Evolutionary conservation across 2,888 invertebrate species (phyloP), one percentile per base, ranked within the genome.

Genomic region (Biston betularia): DNA sequence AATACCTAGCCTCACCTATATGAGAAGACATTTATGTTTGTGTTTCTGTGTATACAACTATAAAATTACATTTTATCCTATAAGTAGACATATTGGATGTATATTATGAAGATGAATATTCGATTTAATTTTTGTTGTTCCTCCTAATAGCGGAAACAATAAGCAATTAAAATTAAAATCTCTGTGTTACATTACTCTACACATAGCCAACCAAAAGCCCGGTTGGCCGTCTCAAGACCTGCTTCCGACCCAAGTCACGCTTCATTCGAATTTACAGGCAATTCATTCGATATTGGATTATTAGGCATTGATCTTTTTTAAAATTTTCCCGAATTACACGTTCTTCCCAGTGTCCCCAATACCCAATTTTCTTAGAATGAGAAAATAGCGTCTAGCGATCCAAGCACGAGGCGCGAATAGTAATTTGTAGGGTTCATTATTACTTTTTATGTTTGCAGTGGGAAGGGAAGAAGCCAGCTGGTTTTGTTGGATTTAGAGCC

Each of bases 241-340:
- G 55, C 56, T 67, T 53, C 62, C 54, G 62, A 83, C 83, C 86
- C 92, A 71, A 78, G 86, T 68, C 92, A 92, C 92, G 92, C 89
- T 69, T 81, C 65, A 80, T 74, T 80, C 88, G 87, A 92, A 92
- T 92, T 92, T 92, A 87, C 90, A 89, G 88, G 81, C 92, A 86
- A 91, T 92, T 92, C 92, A 92, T 91, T 89, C 87, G 87, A 89
- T 89, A 91, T 92, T 88, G 89, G 92, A 92, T 92, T 92, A 92
- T 92, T 90, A 91, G 88, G 89, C 87, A 90, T 89, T 90, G 93
- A 92, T 92, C 91, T 90, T 88, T 91, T 87, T 84, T 49, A 42
- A 86, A 88, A 89, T 87, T 83, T 85, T 83, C 77, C 74, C 78
- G 78, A 78, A 77, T 74, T 75, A 76, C 66, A 63, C 53, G 62